These are phyloP conservation scores for Brassicogethes aeneus DNA, from an alignment of 2,888 invertebrate genomes.

Conservation along the genomic window DNA sequence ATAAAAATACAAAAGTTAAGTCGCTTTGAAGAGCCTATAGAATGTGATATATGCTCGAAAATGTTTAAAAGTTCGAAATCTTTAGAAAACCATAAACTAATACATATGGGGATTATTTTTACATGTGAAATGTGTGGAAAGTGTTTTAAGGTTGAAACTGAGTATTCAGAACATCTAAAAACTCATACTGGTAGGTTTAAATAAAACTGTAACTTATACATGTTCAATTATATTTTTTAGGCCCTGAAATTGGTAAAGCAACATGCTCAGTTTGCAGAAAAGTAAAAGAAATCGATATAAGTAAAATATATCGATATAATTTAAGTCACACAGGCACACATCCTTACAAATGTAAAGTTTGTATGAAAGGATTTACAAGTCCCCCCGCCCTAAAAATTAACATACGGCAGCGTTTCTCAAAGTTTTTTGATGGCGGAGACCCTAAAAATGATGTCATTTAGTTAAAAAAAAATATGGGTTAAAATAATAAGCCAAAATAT, in stretches of 20 bases:
- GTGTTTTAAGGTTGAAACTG: constrained; percentile 26
- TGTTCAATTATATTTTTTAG: constrained; percentile 13
- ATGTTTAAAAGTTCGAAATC: constrained; percentile 30
- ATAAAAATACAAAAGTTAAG: constrained; percentile 19
- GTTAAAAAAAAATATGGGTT: too few relatives aligned
- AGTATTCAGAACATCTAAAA: constrained; percentile 27
- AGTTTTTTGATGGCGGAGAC: too few relatives aligned
- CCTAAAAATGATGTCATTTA: too few relatives aligned
- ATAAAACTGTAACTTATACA: background rate
- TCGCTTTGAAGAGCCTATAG: constrained; percentile 27
- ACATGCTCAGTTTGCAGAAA: constrained; percentile 29
- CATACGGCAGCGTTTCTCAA: constrained; percentile 26
- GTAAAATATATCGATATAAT: constrained; percentile 26
- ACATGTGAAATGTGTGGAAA: constrained; percentile 31
- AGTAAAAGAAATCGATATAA: too few relatives aligned
- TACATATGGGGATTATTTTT: constrained; percentile 24
- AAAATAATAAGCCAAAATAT: too few relatives aligned
- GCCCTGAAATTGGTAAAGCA: constrained; percentile 27
- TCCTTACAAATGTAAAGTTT: constrained; percentile 24
- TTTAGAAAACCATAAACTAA: constrained; percentile 25
- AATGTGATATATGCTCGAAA: constrained; percentile 27
- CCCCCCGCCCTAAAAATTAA: constrained; percentile 28
- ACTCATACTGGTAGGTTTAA: constrained; percentile 21
- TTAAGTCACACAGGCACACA: constrained; percentile 29
- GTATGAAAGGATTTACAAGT: constrained; percentile 28